These are phyloP conservation scores for Gymnocheta viridis DNA, from an alignment of 2,888 invertebrate species.

Conservation along the genomic window DNA sequence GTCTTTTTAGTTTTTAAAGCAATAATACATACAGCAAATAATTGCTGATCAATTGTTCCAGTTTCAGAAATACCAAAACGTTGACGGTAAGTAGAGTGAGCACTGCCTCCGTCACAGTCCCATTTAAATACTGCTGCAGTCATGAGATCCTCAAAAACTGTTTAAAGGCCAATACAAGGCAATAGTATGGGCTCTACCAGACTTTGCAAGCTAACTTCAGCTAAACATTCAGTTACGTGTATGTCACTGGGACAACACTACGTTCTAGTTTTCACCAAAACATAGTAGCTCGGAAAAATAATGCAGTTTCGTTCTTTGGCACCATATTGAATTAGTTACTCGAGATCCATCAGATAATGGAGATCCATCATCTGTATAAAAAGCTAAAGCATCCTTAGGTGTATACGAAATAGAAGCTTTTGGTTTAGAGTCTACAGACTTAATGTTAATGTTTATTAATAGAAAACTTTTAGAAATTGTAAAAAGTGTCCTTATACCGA, in stretches of 20 bases:
- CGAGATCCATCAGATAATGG: not conserved
- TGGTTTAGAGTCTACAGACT: no score
- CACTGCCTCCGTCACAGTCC: not conserved
- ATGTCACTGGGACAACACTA: no score
- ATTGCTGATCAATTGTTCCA: constrained; percentile 3
- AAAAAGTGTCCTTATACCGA: no score
- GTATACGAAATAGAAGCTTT: no score
- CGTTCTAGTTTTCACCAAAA: no score
- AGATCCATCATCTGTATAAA: not conserved
- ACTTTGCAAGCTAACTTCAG: no score
- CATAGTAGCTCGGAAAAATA: no score
- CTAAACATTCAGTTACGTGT: not conserved
- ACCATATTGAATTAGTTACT: not conserved
- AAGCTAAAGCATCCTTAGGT: not conserved
- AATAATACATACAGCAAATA: constrained; percentile 10
- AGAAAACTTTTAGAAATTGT: no score
- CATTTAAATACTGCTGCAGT: not conserved
- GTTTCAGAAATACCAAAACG: not conserved
- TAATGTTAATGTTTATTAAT: no score
- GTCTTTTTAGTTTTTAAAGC: constrained; percentile 6
- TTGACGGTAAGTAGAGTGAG: no score
- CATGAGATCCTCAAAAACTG: not conserved
- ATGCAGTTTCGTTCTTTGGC: not conserved
- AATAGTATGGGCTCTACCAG: not conserved
- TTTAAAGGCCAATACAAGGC: not conserved